Evolutionary conservation across 2,113 vertebrate genomes (phyloP), one percentile per base, ranked within the genome.

Genomic region (Eretmochelys imbricata): DNA sequence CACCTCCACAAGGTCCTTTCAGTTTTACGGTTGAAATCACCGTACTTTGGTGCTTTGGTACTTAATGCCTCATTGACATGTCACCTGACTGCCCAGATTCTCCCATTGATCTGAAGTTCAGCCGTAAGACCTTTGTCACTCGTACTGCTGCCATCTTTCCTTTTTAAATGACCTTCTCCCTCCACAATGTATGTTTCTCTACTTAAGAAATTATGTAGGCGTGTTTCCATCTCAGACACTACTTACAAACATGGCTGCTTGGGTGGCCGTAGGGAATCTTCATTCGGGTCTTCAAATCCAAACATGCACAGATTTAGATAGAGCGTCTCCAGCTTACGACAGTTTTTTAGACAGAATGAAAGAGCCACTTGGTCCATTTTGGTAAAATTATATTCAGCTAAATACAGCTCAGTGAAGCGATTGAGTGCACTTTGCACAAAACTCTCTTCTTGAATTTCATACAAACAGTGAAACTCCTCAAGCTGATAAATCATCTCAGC

Each of bases 401-500:
- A 22, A 80, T 92, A 78, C 8, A 97, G 3, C 11, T 89, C 78
- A 80, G 94, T 80, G 55, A 97, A 95, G 27, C 93, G 72, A 9
- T 65, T 31, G 93, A 97, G 84, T 65, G 97, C 93, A 5, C 51
- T 55, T 11, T 7, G 82, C 62, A 97, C 93, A 2, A 96, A 95
- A 6, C 6, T 81, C 22, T 94, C 85, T 6, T 98, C 98, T 84
- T 98, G 97, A 80, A 94, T 96, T 91, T 98, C 97, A 0, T 97
- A 97, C 31, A 98, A 50, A 24, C 97, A 98, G 83, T 96, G 96
- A 80, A 97, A 98, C 42, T 96, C 10, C 59, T 98, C 97, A 88
- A 97, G 85, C 87, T 97, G 90, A 1, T 90, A 88, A 5, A 81
- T 87, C 91, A 84, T 10, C 8, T 88, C 81, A 10, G 84, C 20